These are phyloP conservation scores for Apistogramma diplotaenia DNA, from an alignment of 2,113 vertebrate genomes.

Conservation along the genomic window DNA sequence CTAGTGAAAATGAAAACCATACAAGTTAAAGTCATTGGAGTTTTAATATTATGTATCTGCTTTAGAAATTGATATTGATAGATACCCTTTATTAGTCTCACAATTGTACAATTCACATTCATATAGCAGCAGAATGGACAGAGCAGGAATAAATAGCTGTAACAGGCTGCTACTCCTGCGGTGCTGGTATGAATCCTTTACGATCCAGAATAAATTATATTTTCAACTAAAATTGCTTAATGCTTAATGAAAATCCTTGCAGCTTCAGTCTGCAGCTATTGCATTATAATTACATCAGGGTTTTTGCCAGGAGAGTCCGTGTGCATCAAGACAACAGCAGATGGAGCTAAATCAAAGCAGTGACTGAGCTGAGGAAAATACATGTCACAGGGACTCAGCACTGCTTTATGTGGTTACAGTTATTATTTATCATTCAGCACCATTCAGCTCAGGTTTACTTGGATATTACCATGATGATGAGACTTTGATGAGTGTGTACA, in stretches of 20 bases:
- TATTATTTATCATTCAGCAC: not conserved
- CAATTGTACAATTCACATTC: no score
- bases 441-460: not conserved
- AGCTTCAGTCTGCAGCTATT: not conserved
- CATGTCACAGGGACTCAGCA: not conserved
- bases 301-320: not conserved
- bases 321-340: conserved; percentile 48
- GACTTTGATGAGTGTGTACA: not conserved
- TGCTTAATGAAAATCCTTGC: not conserved
- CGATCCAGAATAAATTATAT: not conserved
- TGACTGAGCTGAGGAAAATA: not conserved
- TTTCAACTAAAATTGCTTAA: not conserved
- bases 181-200: no score
- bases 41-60: not conserved
- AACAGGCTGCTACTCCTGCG: no score
- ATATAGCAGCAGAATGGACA: no score
- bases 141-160: no score
- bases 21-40: not conserved
- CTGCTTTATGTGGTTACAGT: not conserved
- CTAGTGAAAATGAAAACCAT: not conserved
- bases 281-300: not conserved
- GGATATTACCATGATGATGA: not conserved
- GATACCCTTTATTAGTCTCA: no score
- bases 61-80: no score
- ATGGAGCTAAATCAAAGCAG: conserved; percentile 46